Evolutionary conservation across 2,888 invertebrate species (phyloP), one percentile per base, ranked within the genome.

Genomic region (Drosophila seclusa): DNA sequence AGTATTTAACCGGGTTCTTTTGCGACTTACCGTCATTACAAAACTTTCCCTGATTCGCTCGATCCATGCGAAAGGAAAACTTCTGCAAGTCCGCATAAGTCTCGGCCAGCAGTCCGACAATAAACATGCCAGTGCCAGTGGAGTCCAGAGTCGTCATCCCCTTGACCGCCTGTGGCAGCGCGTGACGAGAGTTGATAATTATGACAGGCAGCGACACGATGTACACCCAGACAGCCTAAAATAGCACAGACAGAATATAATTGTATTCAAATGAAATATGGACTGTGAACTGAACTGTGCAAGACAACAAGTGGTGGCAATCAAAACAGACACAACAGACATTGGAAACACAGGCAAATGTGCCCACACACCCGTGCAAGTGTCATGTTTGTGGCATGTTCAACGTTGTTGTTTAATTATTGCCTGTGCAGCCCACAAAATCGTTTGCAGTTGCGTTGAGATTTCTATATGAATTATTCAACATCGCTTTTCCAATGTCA

Each of bases 11-110:
- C 8, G 5, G 0, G 13, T 21, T 29, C 1, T 6, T 27, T n/a
- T 7, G 2, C 24, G 8, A 40, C 93, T 93, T 92, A 96, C 96
- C 98, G 89, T 97, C 97, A 91, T 98, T 97, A 92, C 98, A 98
- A 96, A 98, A 98, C 93, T 96, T 97, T 36, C 98, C 98, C 92
- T 97, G 96, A 92, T 98, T 98, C 0, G 94, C 94, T 1, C 97
- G 97, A 92, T 98, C 97, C 90, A 97, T 97, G 76, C 97, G 95
- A 92, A 98, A 98, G 0, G 96, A 96, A 87, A 98, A 98, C 92
- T 98, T 98, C 91, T 98, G 98, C 58, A 98, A 94, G 94, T 98
- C 98, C 0, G 98, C 98, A 83, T 98, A 96, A 0, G 97, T 97
- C 94, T 98, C 98, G 24, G 96, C 96, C 54, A 98, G 91, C 54